Evolutionary conservation across 2,797 vertebrate genomes (phyloP).

Genomic region (Sebastes elongatus): DNA sequence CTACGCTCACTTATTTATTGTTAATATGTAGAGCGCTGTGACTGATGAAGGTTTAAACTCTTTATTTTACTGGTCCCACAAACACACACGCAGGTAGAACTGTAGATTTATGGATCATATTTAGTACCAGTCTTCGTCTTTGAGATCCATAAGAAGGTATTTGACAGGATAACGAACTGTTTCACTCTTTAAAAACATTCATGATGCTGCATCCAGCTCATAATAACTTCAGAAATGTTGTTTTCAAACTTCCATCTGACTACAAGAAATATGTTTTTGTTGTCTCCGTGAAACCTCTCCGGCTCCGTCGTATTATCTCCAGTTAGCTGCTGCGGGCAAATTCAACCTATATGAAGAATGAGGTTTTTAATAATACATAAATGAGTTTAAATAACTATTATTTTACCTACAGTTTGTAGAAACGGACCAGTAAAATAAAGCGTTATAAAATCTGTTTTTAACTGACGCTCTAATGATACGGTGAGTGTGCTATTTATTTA

Average conservation of each 20-base stretch:
- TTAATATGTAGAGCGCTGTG: conserved; percentile 4
- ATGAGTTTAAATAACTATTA: not conserved
- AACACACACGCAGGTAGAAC: not conserved
- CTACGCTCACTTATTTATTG: conserved; percentile 27
- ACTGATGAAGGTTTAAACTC: not conserved
- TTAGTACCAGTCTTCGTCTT: not conserved
- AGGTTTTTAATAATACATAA: not conserved
- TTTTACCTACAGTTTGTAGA: not conserved
- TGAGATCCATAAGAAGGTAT: not conserved
- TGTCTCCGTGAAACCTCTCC: not conserved
- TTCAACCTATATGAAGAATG: not conserved
- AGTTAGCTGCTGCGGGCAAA: not conserved
- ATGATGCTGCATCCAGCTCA: not conserved
- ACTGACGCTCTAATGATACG: not conserved
- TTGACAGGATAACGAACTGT: not conserved
- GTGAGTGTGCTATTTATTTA: not conserved
- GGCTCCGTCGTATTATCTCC: not conserved
- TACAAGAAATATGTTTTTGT: not conserved
- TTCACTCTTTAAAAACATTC: not conserved
- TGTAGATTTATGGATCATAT: no score
- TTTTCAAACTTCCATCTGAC: not conserved
- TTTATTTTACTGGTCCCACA: not conserved
- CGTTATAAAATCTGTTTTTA: not conserved
- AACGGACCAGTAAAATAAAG: not conserved
- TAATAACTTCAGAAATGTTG: not conserved